Percentiles rank a stretch among this genome's conserved stretches.
Conservation (phyloP, 2,113 vertebrate genomes). For the Conger conger region DNA sequence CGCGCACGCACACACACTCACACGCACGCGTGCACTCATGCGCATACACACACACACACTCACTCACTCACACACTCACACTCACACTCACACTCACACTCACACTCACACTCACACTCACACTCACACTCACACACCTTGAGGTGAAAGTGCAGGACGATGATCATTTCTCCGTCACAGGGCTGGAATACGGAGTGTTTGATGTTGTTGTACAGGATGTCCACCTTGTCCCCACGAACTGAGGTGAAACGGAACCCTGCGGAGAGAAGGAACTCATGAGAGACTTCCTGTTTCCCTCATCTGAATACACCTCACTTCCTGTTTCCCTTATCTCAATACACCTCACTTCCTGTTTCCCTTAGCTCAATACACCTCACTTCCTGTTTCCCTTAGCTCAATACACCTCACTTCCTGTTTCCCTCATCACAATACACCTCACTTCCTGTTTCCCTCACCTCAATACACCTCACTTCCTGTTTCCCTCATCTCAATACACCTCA, state of each 20-base stretch:
- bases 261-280: neutral
- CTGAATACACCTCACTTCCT: neutral
- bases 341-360: neutral
- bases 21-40: too few species aligned
- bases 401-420: neutral
- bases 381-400: neutral
- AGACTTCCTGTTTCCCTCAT: neutral
- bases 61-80: too few species aligned
- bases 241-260: conserved; percentile 92
- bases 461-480: too few species aligned
- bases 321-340: neutral
- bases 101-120: too few species aligned
- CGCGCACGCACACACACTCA: too few species aligned
- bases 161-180: conserved; percentile 97
- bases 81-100: too few species aligned
- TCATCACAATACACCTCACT: too few species aligned
- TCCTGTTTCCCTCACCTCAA: too few species aligned
- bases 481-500: too few species aligned
- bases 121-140: conserved; percentile 67
- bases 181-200: conserved; percentile 95
- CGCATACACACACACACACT: too few species aligned
- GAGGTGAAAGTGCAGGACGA: conserved; percentile 93
- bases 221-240: conserved; percentile 90
- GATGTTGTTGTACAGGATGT: conserved; percentile 96
- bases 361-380: neutral